A percentile compares a stretch with the other conserved stretches of the same genome.
These are phyloP conservation scores for Trachemys scripta DNA, from an alignment of 2,113 vertebrate species.

Conservation along the genomic window DNA sequence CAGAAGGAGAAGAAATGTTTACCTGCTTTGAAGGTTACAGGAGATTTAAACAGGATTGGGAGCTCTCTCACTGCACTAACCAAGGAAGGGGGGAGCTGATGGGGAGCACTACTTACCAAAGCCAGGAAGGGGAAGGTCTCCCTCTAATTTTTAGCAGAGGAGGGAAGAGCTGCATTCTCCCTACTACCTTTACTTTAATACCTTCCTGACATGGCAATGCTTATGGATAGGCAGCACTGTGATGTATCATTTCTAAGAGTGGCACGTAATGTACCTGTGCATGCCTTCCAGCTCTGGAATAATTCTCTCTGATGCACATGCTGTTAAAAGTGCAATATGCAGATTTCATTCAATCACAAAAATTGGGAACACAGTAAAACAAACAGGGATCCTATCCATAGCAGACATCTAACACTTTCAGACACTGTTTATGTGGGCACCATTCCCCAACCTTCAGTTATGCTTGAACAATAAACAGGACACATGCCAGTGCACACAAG, in stretches of 20 bases:
- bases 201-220: background rate
- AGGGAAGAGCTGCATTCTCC: background rate
- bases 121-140: rapidly evolving
- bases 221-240: background rate
- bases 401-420: background rate
- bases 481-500: background rate
- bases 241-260: slow-evolving; percentile 44
- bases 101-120: background rate
- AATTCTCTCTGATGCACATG: background rate
- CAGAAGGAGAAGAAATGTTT: background rate
- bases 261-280: background rate
- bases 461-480: background rate
- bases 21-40: background rate
- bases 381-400: background rate
- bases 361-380: background rate
- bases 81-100: background rate
- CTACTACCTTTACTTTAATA: background rate
- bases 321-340: background rate
- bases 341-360: background rate
- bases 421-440: background rate
- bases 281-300: background rate
- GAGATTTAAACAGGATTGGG: background rate
- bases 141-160: background rate
- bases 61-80: background rate
- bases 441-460: background rate